Evolutionary conservation across 2,888 invertebrate species (phyloP), one percentile per base, ranked within the genome.

Genomic region (Nebria brevicollis): DNA sequence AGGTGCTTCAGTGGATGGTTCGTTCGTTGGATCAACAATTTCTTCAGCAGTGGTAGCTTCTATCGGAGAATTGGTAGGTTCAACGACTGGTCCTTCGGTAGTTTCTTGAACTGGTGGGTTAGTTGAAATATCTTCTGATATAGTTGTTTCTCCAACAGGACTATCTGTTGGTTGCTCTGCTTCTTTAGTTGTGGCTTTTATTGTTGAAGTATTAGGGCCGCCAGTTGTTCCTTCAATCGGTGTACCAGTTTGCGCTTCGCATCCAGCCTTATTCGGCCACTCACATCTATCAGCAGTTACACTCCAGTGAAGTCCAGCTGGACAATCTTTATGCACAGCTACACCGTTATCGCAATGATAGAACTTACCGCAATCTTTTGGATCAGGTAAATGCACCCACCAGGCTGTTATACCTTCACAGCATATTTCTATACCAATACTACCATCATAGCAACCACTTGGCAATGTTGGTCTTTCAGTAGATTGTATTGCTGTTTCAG

Each of bases 321-420:
- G 77, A 43, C 81, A 82, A 34, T 64, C 34, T 72, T 76, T 43
- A 10, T 72, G 72, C 20, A 81, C 72, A 42, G 77, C 77, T 25
- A 66, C 54, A 26, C 83, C 83, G 70, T 83, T 72, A n/a, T 43
- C 74, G 34, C 83, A 83, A 66, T 83, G 72, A 26, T 82, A 83
- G 76, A 81, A 83, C n/a, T 75, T 79, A 7, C 78, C 72, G 25
- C 83, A 83, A 20, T 82, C 77, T 42, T 77, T 54, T 34, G 81
- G 66, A 77, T 75, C 25, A 74, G 77, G 26, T 66, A 82, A 41
- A 81, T 81, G 70, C 26, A 82, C 73, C 75, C 78, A 20, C 81
- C 81, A 77, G 20, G 41, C 25, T 10, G 73, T 42, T 8, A 79
- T 43, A 20, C 74, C 79, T 15, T 20, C 54, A 26, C 79, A 79